Base-by-base conservation (phyloP, 2,113 vertebrate genomes). In the Halcyon senegalensis region DNA sequence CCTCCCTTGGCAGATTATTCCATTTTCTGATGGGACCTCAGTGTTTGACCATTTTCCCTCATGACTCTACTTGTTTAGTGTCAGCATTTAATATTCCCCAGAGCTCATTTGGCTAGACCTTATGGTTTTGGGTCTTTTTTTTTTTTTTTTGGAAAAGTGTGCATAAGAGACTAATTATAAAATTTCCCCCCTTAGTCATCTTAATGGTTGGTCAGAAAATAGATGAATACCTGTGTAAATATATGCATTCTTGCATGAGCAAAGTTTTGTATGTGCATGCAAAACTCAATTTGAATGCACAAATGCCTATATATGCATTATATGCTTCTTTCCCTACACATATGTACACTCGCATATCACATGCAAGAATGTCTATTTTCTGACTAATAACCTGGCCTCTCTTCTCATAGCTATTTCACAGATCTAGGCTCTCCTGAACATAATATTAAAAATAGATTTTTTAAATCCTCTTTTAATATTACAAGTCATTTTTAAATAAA, bases 1-100 rank as follows among this genome's bases (percentile, higher is more conserved):
- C 89, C 44, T 95, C 92, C 95, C 94, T 97, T 95, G 96, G 95
- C 53, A 97, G 96, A 94, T 76, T 90, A 96, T 96, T 97, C 92
- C 43, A 81, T 55, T 82, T 25, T 70, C 46, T 90, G 82, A 90
- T 39, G 55, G 77, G 93, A 97, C 96, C 95, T 96, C 96, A 97
- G 95, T 94, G 87, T 95, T 76, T 62, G 53, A 79, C 13, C 44
- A 24, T 72, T 87, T 95, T 64, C 66, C 39, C 79, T 72, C 16
- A 82, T 16, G 62, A 60, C 28, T 74, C 80, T 5, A 69, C 16
- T 68, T 72, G 9, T 48, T 87, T 31, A 46, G 15, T 46, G 37
- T 39, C 74, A 72, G 13, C 1, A 0, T 48, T 77, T 90, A 41
- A 48, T 50, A 59, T 35, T 51, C 55, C 31, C 37, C 76, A 70